Percentiles rank a stretch among this genome's conserved stretches.
Conservation (phyloP, 2,797 vertebrate genomes). For the Crotalus adamanteus region DNA sequence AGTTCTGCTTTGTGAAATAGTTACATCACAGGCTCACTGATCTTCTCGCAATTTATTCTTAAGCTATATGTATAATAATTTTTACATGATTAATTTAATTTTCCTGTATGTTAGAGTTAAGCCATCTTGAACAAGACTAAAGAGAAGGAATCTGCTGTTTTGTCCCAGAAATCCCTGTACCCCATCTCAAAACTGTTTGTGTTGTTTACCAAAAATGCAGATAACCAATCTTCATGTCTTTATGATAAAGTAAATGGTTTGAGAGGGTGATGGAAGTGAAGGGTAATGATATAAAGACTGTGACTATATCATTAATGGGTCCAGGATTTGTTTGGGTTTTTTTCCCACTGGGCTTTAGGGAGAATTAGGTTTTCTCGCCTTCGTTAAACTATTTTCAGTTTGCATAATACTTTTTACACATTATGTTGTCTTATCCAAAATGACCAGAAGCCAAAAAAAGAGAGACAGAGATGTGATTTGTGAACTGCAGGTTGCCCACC, state of each 20-base stretch:
- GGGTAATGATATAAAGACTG: not conserved
- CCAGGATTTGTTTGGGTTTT: not conserved
- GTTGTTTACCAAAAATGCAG: not conserved
- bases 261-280: not conserved
- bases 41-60: not conserved
- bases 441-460: not conserved
- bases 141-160: not conserved
- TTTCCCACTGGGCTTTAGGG: not conserved
- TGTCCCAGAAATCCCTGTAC: not conserved
- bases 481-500: not conserved
- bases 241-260: not conserved
- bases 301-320: not conserved
- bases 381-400: not conserved
- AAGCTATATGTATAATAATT: not conserved
- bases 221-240: not conserved
- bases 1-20: slow-evolving; percentile 25
- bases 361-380: not conserved
- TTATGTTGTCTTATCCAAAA: not conserved
- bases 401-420: not conserved
- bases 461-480: not conserved
- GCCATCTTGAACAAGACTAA: not conserved
- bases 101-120: too few species aligned
- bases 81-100: not conserved
- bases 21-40: not conserved
- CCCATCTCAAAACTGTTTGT: not conserved